Base-by-base conservation (phyloP, 2,888 invertebrate genomes). In the Oscheius myriophilus region DNA sequence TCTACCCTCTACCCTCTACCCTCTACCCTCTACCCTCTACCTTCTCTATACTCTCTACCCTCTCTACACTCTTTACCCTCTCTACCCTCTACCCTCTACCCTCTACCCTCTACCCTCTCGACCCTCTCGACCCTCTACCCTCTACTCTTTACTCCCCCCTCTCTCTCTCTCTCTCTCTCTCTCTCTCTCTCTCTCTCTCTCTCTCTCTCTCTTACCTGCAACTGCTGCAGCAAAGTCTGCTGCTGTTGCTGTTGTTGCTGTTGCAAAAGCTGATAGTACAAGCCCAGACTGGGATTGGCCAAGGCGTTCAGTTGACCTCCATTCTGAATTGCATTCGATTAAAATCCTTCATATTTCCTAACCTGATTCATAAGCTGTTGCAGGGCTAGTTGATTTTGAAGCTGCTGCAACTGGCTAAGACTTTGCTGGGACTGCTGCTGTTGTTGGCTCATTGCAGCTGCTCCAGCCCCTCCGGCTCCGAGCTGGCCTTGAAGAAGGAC, bases 161-260 rank as follows among this genome's bases (percentile, higher is more conserved):
- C 33, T 33, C 33, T 33, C 33, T 33, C 3, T 33, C 33, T 33
- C 33, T 9, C 9, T 33, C 33, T 9, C 33, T 33, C 3, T 9
- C 33, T 33, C 4, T 9, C n/a, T 51, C 9, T 9, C 14, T 51
- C 21, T 18, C 14, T 14, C 18, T 16, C 14, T 11, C 14, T 51
- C 11, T 51, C 51, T 25, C 39, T 25, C 59, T 43, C 42, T n/a
- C 26, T 11, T 23, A 52, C 64, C 49, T 66, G 66, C 12, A 66
- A 14, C 39, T 66, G 66, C 33, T 66, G 66, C 21, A 66, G 46
- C 25, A 66, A 49, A 49, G 51, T 33, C 43, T 66, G 66, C 26
- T 66, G 66, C 23, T 66, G 64, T 9, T 64, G 64, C 25, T 66
- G 66, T 39, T 66, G 64, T 9, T 64, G 64, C 25, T 64, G 66